These are phyloP conservation scores for Penaeus vannamei DNA, from an alignment of 1,140 invertebrate genomes.

Conservation along the genomic window DNA sequence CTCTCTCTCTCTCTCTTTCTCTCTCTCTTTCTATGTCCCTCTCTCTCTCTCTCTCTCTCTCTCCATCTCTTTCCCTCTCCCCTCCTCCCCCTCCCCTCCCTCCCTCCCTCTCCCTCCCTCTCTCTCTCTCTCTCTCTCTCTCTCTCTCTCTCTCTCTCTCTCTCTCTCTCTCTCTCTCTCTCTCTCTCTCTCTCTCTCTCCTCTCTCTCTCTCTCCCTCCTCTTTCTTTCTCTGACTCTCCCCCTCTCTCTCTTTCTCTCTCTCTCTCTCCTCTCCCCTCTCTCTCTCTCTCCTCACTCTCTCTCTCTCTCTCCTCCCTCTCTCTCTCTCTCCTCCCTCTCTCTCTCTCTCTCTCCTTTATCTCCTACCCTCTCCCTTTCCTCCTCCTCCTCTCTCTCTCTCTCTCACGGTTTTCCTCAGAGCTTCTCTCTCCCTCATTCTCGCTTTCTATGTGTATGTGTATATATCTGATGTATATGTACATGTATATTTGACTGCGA, in stretches of 20 bases:
- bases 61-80: not conserved
- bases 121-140: not conserved
- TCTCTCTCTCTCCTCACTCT: not conserved
- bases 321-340: no score
- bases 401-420: no score
- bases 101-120: not conserved
- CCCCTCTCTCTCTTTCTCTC: not conserved
- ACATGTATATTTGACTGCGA: no score
- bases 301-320: no score
- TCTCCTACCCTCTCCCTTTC: no score
- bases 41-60: not conserved
- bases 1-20: not conserved
- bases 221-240: not conserved
- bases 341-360: no score
- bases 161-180: not conserved
- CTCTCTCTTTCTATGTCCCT: not conserved
- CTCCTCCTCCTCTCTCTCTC: no score
- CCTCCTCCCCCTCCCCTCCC: no score
- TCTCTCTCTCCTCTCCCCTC: not conserved
- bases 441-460: no score
- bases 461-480: no score
- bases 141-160: not conserved
- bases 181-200: not conserved
- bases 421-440: no score
- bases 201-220: not conserved